Evolutionary conservation across 2,797 vertebrate genomes (phyloP).

Genomic region (Botia kubotai): DNA sequence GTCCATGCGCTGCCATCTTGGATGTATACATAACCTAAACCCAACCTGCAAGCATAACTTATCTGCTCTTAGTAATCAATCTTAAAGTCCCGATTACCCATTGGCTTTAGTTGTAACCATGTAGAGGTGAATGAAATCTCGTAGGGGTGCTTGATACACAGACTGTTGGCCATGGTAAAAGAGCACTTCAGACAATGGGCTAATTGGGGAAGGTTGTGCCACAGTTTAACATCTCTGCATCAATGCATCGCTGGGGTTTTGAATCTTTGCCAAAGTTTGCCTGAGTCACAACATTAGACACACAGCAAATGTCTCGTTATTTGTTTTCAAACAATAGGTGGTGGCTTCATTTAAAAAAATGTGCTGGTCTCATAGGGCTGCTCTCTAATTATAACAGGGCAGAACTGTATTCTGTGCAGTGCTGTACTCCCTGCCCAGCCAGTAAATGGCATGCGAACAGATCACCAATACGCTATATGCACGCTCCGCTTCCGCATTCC

Average conservation of each 20-base stretch:
- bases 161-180: conserved; percentile 65
- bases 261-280: conserved; percentile 58
- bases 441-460: too few relatives aligned
- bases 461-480: too few relatives aligned
- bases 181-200: conserved; percentile 72
- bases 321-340: conserved; percentile 40
- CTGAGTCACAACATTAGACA: conserved; percentile 58
- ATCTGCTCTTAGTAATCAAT: conserved; percentile 24
- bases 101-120: neutral
- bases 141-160: neutral
- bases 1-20: too few relatives aligned
- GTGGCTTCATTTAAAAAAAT: conserved; percentile 45
- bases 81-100: neutral
- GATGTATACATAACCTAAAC: neutral
- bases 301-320: conserved; percentile 16
- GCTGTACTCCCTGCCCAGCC: too few relatives aligned
- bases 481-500: too few relatives aligned
- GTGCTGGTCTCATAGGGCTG: conserved; percentile 6
- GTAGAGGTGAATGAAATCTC: conserved; percentile 9
- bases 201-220: conserved; percentile 68
- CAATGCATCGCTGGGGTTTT: conserved; percentile 64
- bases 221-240: conserved; percentile 17
- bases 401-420: too few relatives aligned
- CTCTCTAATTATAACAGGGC: conserved; percentile 7
- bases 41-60: neutral